phyloP scores from a whole-genome alignment of 1,140 invertebrate species.

The Pectinophora gossypiella region DNA sequence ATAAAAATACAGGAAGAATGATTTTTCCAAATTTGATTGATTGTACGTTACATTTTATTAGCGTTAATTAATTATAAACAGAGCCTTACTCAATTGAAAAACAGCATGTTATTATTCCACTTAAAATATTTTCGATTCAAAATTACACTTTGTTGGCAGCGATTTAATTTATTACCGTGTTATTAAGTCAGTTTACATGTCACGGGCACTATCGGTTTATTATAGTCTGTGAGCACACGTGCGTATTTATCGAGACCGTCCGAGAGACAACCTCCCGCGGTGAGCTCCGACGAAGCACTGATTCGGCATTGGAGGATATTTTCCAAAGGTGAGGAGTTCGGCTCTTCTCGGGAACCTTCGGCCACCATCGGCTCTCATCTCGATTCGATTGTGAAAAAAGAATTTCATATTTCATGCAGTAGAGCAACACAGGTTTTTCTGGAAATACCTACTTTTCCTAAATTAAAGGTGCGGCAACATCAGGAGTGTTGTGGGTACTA shows the following conservation, averaged over 20 bases:
- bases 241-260: conserved; percentile 12
- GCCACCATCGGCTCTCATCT: conserved; percentile 48
- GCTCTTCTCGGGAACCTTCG: conserved; percentile 38
- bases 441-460: background rate
- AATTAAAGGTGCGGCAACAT: background rate
- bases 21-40: too few species aligned
- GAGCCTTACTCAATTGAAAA: too few species aligned
- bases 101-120: too few species aligned
- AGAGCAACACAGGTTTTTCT: background rate
- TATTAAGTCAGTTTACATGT: background rate
- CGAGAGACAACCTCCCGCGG: conserved; percentile 27
- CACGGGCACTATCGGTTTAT: conserved; percentile 11
- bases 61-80: too few species aligned
- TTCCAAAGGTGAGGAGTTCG: conserved; percentile 68
- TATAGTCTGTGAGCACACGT: conserved; percentile 29
- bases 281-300: conserved; percentile 48
- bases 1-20: too few species aligned
- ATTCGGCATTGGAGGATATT: conserved; percentile 59
- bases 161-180: too few species aligned
- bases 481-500: too few species aligned
- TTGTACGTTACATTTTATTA: too few species aligned
- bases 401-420: conserved; percentile 49
- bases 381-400: conserved; percentile 59
- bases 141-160: too few species aligned
- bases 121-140: too few species aligned